Evolutionary conservation across 2,888 invertebrate species (phyloP), one percentile per base, ranked within the genome.

Genomic region (Sinelater perroti): DNA sequence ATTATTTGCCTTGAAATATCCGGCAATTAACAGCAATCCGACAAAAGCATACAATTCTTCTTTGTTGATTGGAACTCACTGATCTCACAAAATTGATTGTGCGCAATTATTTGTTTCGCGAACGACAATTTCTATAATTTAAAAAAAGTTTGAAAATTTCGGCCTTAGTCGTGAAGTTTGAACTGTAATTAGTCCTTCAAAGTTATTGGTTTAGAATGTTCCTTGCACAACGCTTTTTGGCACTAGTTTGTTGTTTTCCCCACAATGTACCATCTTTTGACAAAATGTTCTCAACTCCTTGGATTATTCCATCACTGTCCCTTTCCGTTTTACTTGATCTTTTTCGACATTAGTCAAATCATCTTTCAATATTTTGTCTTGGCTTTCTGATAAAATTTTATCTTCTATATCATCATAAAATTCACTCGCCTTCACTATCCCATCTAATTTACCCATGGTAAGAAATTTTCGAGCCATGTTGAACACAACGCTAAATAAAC

Each of bases 21-120:
- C 36, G 18, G 36, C 36, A 36, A 36, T 13, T 6, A 36, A n/a
- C 7, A 36, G 18, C 18, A 36, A 36, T 8, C 36, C 36, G 10
- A 36, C 3, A 36, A 36, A 36, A 4, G 16, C 36, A 17, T 16
- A 8, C 2, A 36, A n/a, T 35, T 36, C 36, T 7, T 17, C 36
- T 17, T 8, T 10, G 7, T 18, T 10, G 1, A 36, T 18, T 6
- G 16, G 6, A 2, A 10, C 8, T 11, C 36, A 36, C 1, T 36
- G 8, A 16, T 36, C 31, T 2, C 31, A 11, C n/a, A 31, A 2
- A 4, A 31, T 31, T 7, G 10, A 4, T 4, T n/a, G n/a, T 17
- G 31, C 31, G 10, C 31, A 14, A 11, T 10, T 31, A 31, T 31
- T 31, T 31, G 31, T 31, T 31, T 31, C 31, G 10, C 31, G n/a